These are phyloP conservation scores for Montipora capricornis DNA, from an alignment of 64 coral and sea anemone species.

Conservation along the genomic window DNA sequence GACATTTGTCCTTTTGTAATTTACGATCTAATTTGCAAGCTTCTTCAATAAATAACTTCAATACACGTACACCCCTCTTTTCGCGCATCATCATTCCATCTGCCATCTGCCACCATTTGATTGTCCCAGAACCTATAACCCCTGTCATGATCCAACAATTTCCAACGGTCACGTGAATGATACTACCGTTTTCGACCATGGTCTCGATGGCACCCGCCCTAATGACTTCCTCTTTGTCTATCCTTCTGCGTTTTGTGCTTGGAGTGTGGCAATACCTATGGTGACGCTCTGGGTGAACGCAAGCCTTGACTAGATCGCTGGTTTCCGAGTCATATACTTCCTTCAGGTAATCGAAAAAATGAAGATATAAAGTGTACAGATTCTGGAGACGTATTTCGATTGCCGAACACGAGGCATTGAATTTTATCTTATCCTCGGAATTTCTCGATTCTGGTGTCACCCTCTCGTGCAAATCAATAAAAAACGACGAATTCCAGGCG, in stretches of 20 bases:
- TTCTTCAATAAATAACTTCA: background rate
- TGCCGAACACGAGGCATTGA: background rate
- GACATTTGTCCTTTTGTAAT: background rate
- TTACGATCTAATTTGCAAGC: background rate
- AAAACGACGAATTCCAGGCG: background rate
- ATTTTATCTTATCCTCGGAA: background rate
- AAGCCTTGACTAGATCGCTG: background rate
- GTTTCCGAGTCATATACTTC: background rate
- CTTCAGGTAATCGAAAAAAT: background rate
- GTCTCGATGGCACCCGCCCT: background rate
- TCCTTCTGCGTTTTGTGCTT: background rate
- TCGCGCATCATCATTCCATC: background rate
- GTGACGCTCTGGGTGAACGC: background rate
- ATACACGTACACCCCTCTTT: background rate
- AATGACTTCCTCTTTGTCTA: background rate
- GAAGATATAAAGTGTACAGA: background rate
- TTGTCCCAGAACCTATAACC: background rate
- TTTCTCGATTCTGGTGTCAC: background rate
- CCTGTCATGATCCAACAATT: constrained; percentile 1
- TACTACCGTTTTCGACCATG: background rate
- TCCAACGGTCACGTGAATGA: background rate
- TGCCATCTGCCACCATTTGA: background rate
- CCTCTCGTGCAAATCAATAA: background rate
- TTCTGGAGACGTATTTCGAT: background rate
- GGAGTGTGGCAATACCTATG: background rate